Evolutionary conservation across 2,113 vertebrate species (phyloP), one percentile per base, ranked within the genome.

Genomic region (Alouatta palliata): DNA sequence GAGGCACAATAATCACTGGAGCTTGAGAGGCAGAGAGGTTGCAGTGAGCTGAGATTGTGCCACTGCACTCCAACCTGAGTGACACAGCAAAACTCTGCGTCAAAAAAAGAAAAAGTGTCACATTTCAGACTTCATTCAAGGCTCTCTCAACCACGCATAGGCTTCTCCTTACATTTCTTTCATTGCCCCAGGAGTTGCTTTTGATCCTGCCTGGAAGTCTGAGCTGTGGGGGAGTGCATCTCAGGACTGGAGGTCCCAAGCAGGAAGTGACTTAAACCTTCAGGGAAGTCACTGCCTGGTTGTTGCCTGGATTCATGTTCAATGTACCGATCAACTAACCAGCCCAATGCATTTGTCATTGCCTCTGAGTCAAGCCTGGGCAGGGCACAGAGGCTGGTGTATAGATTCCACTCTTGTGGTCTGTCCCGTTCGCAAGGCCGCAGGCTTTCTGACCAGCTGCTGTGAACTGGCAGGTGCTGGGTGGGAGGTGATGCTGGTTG

Each of bases 261-360:
- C 73, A 86, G 73, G 71, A 97, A 96, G 40, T 97, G 95, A 96
- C 93, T 64, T 73, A 73, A 97, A 70, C 0, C 0, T 77, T 95
- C 23, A 32, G 21, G 35, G 92, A 97, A 96, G 87, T 76, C 40
- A 73, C 85, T 87, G 94, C 93, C 80, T 68, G 91, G 71, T 92
- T 97, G 56, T 96, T 19, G 12, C 89, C 16, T 3, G 12, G 58
- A 56, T 93, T 88, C 68, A 45, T 64, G 40, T 93, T 88, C 61
- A 54, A 84, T 54, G 35, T 96, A 88, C 61, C 84, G 14, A 19
- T 97, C 95, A 96, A 81, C 88, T 76, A 82, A 79, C 61, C 13
- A 64, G 61, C 88, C 92, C 76, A 87, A 82, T 86, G 32, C 58
- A 0, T 82, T 97, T 61, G 25, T 95, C 96, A 96, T 47, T 21